These are phyloP conservation scores for Heteromormyrus szaboi DNA, from an alignment of 2,797 vertebrate genomes.

Conservation along the genomic window DNA sequence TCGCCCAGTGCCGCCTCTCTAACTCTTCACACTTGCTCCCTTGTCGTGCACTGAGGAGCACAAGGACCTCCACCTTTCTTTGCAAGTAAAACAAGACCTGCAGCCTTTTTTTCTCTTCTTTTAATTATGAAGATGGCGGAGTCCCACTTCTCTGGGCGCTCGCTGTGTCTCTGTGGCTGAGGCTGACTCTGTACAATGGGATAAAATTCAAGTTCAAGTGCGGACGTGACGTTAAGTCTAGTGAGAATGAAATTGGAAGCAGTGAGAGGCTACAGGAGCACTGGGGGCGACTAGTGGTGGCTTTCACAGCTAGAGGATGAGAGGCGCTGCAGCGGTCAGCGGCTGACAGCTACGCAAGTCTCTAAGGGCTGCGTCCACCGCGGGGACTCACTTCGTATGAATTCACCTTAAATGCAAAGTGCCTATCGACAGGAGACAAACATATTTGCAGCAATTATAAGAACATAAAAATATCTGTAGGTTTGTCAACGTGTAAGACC, in stretches of 20 bases:
- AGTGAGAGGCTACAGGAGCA: slow-evolving; percentile 88
- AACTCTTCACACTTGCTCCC: slow-evolving; percentile 72
- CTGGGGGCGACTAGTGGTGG: slow-evolving; percentile 99
- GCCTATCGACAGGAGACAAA: background rate
- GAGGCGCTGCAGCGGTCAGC: slow-evolving; percentile 8
- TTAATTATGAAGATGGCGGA: slow-evolving; percentile 84
- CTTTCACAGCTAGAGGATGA: slow-evolving; percentile 81
- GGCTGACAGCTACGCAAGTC: background rate
- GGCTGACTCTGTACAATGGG: slow-evolving; percentile 92
- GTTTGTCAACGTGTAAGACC: background rate
- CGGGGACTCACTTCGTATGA: background rate
- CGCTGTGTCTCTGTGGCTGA: slow-evolving; percentile 88
- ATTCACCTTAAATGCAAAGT: background rate
- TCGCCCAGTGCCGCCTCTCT: slow-evolving; percentile 56
- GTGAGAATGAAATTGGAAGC: slow-evolving; percentile 80
- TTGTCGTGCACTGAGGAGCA: slow-evolving; percentile 68
- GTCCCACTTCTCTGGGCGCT: slow-evolving; percentile 83
- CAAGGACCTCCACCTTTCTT: slow-evolving; percentile 45
- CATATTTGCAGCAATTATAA: background rate
- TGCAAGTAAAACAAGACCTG: slow-evolving; percentile 53
- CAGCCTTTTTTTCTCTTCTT: slow-evolving; percentile 51
- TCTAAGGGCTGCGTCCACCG: background rate
- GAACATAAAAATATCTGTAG: background rate
- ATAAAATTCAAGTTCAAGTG: slow-evolving; percentile 99
- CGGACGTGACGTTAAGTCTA: slow-evolving; percentile 99